Evolutionary conservation across 2,797 vertebrate genomes (phyloP), one percentile per base, ranked within the genome.

Genomic region (Pangasius larnaudii): DNA sequence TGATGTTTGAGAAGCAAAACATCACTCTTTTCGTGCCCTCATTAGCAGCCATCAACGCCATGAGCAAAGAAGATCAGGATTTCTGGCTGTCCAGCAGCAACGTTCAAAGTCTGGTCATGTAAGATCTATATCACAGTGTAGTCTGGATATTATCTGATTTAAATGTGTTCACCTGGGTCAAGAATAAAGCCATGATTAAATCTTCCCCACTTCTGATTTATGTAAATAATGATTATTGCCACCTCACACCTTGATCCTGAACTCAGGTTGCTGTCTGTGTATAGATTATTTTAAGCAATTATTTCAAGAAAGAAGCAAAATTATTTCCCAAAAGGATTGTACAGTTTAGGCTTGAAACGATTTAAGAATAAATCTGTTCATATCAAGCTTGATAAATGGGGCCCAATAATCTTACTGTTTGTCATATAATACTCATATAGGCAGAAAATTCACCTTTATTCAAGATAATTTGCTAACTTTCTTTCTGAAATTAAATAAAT

Each of bases 21-120:
- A 2, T 98, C 85, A 99, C 98, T 0, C 86, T 99, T 46, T 94
- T 99, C 0, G 95, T 97, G 82, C 98, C 98, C 11, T 97, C 97
- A 63, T 93, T 91, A 27, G 91, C 92, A 90, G 97, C 98, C 14
- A 90, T 96, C 51, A 86, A 93, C 51, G 94, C 94, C 86, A 96
- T 99, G 96, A 94, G 95, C 67, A 84, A 94, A 72, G 95, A 97
- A 0, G 97, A 99, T 77, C 96, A 92, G 91, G 89, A 22, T 56
- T 98, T 98, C 90, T 99, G 98, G 98, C 94, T 95, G 1, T 18
- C 80, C 75, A 95, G 77, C 89, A 95, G 91, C 83, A 97, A 98
- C 88, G 94, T 98, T 46, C 95, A 95, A 30, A 93, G 94, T 88
- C 95, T 99, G 36, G 89, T 99, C 91, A 98, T 97, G 98, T 99